These are phyloP conservation scores for Vollenhovia emeryi DNA, from an alignment of 1,140 invertebrate genomes.

Conservation along the genomic window DNA sequence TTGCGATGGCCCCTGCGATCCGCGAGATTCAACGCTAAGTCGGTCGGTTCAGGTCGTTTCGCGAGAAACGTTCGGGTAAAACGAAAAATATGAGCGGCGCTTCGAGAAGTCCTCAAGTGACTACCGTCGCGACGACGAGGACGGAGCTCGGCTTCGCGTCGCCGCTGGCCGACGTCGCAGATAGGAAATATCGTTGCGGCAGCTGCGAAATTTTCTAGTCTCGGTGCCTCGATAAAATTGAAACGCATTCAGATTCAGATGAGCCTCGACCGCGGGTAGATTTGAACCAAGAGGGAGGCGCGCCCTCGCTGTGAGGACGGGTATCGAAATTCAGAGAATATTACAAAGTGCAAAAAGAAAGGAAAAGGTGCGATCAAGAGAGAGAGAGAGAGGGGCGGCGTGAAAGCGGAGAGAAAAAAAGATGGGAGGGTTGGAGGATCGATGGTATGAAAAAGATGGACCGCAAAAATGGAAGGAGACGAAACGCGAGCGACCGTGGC, in stretches of 20 bases:
- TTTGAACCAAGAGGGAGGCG: not conserved
- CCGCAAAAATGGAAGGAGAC: constrained; percentile 73
- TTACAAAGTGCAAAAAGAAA: constrained; percentile 48
- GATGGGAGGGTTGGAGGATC: constrained; percentile 58
- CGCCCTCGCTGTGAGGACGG: not conserved
- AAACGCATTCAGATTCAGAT: constrained; percentile 69
- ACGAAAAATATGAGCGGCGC: not conserved
- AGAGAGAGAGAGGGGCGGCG: not conserved
- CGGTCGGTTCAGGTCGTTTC: not conserved
- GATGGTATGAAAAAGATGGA: constrained; percentile 65
- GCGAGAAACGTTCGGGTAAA: constrained; percentile 5
- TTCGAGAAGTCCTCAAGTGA: not conserved
- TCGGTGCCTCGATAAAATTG: constrained; percentile 60
- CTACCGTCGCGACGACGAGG: not conserved
- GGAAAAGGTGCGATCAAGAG: not conserved
- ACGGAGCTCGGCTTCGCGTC: not conserved
- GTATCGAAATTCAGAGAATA: constrained; percentile 61
- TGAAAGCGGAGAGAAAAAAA: constrained; percentile 25
- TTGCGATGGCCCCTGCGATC: not conserved
- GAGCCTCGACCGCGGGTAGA: constrained; percentile 34
- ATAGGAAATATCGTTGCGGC: constrained; percentile 32
- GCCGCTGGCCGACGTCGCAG: not conserved
- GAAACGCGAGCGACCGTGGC: constrained; percentile 59
- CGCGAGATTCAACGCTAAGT: not conserved
- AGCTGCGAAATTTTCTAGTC: constrained; percentile 45